A percentile compares a stretch with the other conserved stretches of the same genome.
Evolutionary conservation across 2,113 vertebrate genomes (phyloP).

Genomic region (Actenoides hombroni): DNA sequence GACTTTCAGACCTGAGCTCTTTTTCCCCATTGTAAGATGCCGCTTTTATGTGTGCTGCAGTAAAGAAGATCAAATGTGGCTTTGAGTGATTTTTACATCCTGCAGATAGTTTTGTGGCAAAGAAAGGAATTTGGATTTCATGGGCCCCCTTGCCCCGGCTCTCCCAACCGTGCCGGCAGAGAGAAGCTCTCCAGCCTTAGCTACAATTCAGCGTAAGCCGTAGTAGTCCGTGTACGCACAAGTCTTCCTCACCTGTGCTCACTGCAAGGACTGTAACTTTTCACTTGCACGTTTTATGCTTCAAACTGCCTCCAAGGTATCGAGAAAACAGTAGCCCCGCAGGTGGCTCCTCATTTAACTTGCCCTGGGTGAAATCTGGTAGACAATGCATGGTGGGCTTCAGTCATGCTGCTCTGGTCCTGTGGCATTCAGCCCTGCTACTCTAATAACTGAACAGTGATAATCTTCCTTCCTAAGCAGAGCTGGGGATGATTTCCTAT

Average conservation of each 20-base stretch:
- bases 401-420: neutral
- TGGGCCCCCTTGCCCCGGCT: neutral
- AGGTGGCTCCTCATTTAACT: neutral
- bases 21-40: neutral
- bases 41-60: neutral
- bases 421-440: neutral
- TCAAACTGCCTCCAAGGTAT: neutral
- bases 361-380: neutral
- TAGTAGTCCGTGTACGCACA: neutral
- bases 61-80: neutral
- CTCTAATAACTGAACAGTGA: neutral
- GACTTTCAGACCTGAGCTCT: neutral
- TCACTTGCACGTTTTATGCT: rapidly evolving
- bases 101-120: neutral
- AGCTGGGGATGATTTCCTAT: neutral
- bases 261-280: neutral
- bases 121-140: neutral
- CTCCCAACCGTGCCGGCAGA: neutral
- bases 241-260: neutral
- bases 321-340: neutral
- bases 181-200: neutral
- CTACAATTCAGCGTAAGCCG: neutral
- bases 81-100: neutral
- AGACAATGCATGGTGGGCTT: neutral
- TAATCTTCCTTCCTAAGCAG: neutral